Base-by-base conservation (phyloP, 1,140 invertebrate genomes). In the Leptestheria dahalacensis region DNA sequence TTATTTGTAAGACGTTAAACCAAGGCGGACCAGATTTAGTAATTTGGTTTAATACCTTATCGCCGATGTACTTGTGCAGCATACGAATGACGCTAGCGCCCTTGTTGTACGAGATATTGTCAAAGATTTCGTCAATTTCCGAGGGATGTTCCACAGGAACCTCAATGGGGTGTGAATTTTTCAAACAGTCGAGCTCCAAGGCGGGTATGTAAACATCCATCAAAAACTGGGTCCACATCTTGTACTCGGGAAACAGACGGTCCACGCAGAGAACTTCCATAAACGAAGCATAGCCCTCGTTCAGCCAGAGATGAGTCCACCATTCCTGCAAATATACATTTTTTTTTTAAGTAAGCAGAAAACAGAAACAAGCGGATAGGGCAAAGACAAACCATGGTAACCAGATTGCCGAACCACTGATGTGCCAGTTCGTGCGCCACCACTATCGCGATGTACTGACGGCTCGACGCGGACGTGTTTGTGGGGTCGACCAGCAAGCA, bases 71-170 rank as follows among this genome's bases (percentile, higher is more conserved):
- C 67, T 86, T 82, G 70, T 96, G 91, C 46, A 99, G 74, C 96
- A 99, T 99, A 64, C 93, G 78, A 53, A 98, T 97, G 1, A 98
- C 84, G 33, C 89, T 91, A 0, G 89, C 88, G n/a, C 75, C 90
- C 74, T 97, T 97, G 65, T 84, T 84, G 71, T 97, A 97, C 33
- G 91, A 94, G 68, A 97, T 96, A 64, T 88, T 83, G 75, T 96
- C 91, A 72, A 96, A 97, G 64, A 96, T 93, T 71, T 92, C 89
- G 69, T 92, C 88, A 64, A 97, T 90, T 73, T 97, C 89, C 3
- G 84, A 82, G 0, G 91, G 88, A 75, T 92, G 84, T 1, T 84
- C 82, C 0, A 94, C 88, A 33, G 87, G 84, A 15, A 91, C 86
- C 75, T 92, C 88, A 62, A 94, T 91, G 2, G 90, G 87, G 77